Evolutionary conservation across 1,140 invertebrate genomes (phyloP).

Genomic region (Mycetomoellerius zeteki): DNA sequence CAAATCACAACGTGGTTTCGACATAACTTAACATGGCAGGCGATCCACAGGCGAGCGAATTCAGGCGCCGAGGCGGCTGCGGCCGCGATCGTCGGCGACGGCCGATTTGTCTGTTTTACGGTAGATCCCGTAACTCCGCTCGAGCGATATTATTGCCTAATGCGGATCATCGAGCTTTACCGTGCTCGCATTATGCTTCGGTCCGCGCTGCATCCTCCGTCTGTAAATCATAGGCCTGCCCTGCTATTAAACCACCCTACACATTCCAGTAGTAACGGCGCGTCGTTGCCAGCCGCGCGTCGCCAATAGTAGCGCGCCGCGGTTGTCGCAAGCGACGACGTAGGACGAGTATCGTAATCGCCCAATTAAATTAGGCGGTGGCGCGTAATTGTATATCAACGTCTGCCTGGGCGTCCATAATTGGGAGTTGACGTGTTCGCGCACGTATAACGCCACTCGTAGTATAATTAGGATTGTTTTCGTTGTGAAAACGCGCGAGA

Average conservation of each 20-base stretch:
- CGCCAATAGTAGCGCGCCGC: constrained; percentile 11
- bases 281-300: constrained; percentile 22
- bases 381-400: constrained; percentile 67
- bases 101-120: constrained; percentile 60
- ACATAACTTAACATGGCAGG: constrained; percentile 61
- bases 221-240: constrained; percentile 66
- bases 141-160: constrained; percentile 66
- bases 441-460: constrained; percentile 13
- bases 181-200: constrained; percentile 52
- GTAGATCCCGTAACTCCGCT: constrained; percentile 50
- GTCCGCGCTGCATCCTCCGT: constrained; percentile 29
- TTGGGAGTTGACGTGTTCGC: constrained; percentile 39
- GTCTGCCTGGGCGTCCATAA: constrained; percentile 43
- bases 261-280: constrained; percentile 54
- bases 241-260: constrained; percentile 57
- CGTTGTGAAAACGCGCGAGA: background rate
- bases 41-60: constrained; percentile 31
- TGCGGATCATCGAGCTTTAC: constrained; percentile 71
- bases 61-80: constrained; percentile 40
- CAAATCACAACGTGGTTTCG: constrained; percentile 62
- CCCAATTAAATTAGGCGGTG: constrained; percentile 71
- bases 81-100: constrained; percentile 11
- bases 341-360: constrained; percentile 66
- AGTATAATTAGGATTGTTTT: constrained; percentile 39
- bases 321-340: constrained; percentile 35